A percentile compares a stretch with the other conserved stretches of the same genome.
Conservation (phyloP, 2,113 vertebrate genomes). For the Cranoglanis bouderius region DNA sequence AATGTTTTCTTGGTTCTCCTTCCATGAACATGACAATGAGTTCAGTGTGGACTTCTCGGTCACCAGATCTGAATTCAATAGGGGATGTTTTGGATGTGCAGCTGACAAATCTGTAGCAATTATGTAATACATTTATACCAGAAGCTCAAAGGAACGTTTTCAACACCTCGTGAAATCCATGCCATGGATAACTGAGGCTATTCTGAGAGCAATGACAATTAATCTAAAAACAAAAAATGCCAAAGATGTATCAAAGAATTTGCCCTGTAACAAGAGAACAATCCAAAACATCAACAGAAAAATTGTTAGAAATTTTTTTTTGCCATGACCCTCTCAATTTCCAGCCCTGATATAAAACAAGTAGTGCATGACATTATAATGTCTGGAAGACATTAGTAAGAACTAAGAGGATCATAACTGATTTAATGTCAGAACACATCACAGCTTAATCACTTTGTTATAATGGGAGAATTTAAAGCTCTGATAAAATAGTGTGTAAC, state of each 20-base stretch:
- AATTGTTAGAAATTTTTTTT: neutral
- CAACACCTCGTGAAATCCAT: neutral
- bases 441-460: too few species aligned
- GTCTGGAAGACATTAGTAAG: neutral
- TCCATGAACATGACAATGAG: neutral
- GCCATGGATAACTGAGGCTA: neutral
- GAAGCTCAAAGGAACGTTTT: neutral
- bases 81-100: neutral
- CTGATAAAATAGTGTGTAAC: too few species aligned
- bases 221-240: neutral
- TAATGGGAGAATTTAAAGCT: too few species aligned
- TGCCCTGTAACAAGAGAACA: neutral
- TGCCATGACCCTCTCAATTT: neutral
- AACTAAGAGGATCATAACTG: neutral
- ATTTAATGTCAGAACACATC: too few species aligned
- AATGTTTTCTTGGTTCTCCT: neutral
- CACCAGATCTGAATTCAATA: neutral
- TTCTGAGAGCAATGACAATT: neutral
- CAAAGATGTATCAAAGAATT: neutral
- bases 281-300: neutral
- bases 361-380: neutral
- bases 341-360: neutral
- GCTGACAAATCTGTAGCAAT: neutral
- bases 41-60: neutral
- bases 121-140: neutral